phyloP scores from a whole-genome alignment of 2,113 vertebrate species.

The Oceanites oceanicus region DNA sequence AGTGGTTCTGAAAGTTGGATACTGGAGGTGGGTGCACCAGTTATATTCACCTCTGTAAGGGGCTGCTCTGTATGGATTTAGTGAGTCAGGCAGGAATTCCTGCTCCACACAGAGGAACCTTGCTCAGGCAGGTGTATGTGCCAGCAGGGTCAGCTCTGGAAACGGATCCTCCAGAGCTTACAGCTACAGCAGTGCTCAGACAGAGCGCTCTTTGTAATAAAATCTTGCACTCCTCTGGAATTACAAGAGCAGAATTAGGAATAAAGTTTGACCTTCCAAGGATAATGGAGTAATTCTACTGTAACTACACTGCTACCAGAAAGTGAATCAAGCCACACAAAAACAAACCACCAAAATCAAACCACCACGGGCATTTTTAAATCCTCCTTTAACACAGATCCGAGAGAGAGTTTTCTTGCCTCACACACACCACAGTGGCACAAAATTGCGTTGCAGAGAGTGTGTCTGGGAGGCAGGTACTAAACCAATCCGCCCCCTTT shows the following conservation, averaged over 20 bases:
- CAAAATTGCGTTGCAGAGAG: fast-evolving
- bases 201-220: background rate
- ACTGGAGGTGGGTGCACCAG: fast-evolving
- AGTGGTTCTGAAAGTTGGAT: fast-evolving
- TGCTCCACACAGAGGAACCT: fast-evolving
- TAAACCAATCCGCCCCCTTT: background rate
- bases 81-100: fast-evolving
- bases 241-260: background rate
- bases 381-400: no score
- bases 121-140: fast-evolving
- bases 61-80: fast-evolving
- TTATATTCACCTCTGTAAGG: fast-evolving
- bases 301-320: fast-evolving
- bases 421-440: background rate
- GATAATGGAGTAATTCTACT: background rate
- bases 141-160: background rate
- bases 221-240: background rate
- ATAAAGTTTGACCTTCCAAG: background rate
- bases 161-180: background rate
- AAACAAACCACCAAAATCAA: background rate
- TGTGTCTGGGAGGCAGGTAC: fast-evolving
- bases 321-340: background rate
- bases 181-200: background rate
- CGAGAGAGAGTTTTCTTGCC: background rate
- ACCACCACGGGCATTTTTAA: fast-evolving